Base-by-base conservation (phyloP, 2,888 invertebrate species). In the Rotaria magnacalcarata region DNA sequence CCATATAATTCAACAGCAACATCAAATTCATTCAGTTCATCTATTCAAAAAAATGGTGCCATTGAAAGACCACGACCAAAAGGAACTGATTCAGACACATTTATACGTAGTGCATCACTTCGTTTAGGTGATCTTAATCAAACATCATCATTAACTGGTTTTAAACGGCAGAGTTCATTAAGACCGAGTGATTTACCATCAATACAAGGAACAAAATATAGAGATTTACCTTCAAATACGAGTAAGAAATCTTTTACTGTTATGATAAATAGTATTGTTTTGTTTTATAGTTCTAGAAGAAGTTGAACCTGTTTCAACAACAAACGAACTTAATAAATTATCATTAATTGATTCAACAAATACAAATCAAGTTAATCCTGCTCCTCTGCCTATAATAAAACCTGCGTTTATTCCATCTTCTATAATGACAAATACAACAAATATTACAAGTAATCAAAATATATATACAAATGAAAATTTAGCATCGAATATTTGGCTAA, bases 181-280 rank as follows among this genome's bases (percentile, higher is more conserved):
- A 80, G 50, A 52, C 86, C 85, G 0, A 85, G 85, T 74, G 86
- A 86, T 54, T 60, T 86, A n/a, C 86, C 86, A 43, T 85, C 85
- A 6, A 85, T 85, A 52, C 86, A 86, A 67, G 80, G 47, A 80
- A 47, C 80, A 2, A 80, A 47, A 80, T n/a, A n/a, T n/a, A 80
- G 34, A 80, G 80, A 80, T 16, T 47, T 21, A n/a, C 4, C 47
- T 24, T 7, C 80, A 8, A 80, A 34, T n/a, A 80, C 80, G 47
- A 80, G 80, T 80, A 80, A 41, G 16, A 27, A 14, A 67, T 21
- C 14, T 50, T 50, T 14, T 11, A 3, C 8, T 11, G 10, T 11
- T 11, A 14, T 50, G 50, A 8, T 11, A 67, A 11, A 34, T 67
- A 19, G 19, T n/a, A 3, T 24, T 47, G 41, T 47, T 10, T 80